Base-by-base conservation (phyloP, 2,888 invertebrate genomes). In the Oxyteleia sp. region DNA sequence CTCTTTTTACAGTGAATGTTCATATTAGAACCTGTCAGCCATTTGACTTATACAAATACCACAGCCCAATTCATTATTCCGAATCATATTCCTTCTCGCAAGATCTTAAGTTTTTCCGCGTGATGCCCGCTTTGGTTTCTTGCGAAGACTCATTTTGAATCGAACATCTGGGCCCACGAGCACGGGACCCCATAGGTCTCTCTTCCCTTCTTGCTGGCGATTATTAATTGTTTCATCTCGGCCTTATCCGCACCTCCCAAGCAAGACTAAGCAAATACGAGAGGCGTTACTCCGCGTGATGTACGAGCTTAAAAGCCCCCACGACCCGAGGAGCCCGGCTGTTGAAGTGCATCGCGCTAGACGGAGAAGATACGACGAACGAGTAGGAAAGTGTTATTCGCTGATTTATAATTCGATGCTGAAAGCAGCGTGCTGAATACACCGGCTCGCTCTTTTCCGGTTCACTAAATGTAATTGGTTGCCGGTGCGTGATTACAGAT, bases 171-270 rank as follows among this genome's bases (percentile, higher is more conserved):
- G 85, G 61, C 76, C 76, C 84, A 61, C 51, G 63, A 51, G 51
- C 53, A 32, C 69, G 47, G 51, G 71, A 71, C 35, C 55, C 59
- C 75, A 45, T 83, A 61, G 59, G 79, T 84, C 80, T 84, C 84
- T 76, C 84, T 84, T 78, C 78, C 76, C 76, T 51, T 64, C 68
- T 63, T 16, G 53, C 84, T 64, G 82, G 75, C 83, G 89, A 90
- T 92, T 92, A 92, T 92, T 92, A 92, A 92, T 92, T 92, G 92
- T 92, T 92, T 91, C 91, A 91, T 92, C 92, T 91, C 89, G 87
- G 88, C 88, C 89, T 91, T 88, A 89, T 91, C 90, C 89, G 90
- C 89, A 87, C 91, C 92, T 91, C 90, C 90, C 89, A 87, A 82
- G 91, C 91, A 91, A 91, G 91, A 92, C 92, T 92, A 92, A 92